Conservation (phyloP, 2,113 vertebrate genomes). For the Bubalus kerabau region DNA sequence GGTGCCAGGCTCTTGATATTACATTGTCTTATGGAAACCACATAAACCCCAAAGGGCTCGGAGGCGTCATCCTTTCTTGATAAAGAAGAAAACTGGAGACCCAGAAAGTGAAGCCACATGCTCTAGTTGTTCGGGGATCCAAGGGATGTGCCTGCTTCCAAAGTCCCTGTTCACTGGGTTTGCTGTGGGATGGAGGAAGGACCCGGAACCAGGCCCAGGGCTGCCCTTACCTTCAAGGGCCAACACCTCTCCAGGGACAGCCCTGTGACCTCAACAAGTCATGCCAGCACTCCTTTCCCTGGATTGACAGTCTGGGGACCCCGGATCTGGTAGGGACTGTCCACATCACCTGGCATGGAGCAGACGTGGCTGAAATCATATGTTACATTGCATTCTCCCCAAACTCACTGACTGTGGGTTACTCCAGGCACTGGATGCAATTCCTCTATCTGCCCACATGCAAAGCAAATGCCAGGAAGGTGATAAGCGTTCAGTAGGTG, state of each 20-base stretch:
- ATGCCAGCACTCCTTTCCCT: not conserved
- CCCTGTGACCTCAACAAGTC: not conserved
- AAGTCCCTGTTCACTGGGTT: not conserved
- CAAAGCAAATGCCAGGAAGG: constrained; percentile 2
- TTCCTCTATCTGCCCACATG: not conserved
- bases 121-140: not conserved
- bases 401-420: not conserved
- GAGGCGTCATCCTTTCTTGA: not conserved
- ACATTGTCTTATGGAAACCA: not conserved
- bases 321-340: not conserved
- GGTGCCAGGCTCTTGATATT: not conserved
- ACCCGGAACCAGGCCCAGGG: not conserved
- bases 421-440: not conserved
- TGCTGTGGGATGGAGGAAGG: not conserved
- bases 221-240: not conserved
- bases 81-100: not conserved
- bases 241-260: not conserved
- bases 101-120: not conserved
- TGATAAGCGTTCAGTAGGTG: not conserved
- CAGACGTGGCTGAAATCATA: not conserved
- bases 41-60: not conserved
- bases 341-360: not conserved
- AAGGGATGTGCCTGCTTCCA: not conserved
- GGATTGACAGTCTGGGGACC: not conserved
- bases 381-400: not conserved